phyloP scores from a whole-genome alignment of 1,140 invertebrate genomes.

The Battus philenor region DNA sequence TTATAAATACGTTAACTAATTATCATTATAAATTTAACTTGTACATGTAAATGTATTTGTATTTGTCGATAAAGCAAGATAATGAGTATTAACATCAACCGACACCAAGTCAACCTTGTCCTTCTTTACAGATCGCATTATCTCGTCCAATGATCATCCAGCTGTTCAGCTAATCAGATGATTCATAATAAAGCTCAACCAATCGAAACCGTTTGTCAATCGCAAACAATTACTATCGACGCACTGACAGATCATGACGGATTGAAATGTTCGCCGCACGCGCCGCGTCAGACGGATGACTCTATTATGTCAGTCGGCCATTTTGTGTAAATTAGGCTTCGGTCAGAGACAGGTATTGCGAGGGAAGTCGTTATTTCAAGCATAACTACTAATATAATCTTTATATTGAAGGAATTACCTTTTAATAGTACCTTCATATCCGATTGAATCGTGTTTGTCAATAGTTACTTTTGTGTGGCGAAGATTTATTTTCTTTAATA shows the following conservation, averaged over 20 bases:
- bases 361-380: not conserved
- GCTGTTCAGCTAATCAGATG: conserved; percentile 32
- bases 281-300: conserved; percentile 23
- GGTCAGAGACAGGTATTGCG: not conserved
- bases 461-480: no score
- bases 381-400: not conserved
- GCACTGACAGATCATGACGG: conserved; percentile 32
- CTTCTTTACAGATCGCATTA: no score
- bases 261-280: conserved; percentile 27
- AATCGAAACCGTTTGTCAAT: conserved; percentile 32
- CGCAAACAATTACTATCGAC: conserved; percentile 33
- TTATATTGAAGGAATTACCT: no score
- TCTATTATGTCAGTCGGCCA: conserved; percentile 20
- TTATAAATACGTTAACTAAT: no score
- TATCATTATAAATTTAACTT: no score
- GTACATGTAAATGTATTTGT: no score
- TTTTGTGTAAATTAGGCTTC: conserved; percentile 17
- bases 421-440: no score
- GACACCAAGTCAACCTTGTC: no score
- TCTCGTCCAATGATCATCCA: not conserved
- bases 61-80: no score
- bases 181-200: conserved; percentile 33
- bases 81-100: no score
- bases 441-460: no score
- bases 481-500: no score